Base-by-base conservation (phyloP, 2,888 invertebrate species). In the Acronicta aceris region DNA sequence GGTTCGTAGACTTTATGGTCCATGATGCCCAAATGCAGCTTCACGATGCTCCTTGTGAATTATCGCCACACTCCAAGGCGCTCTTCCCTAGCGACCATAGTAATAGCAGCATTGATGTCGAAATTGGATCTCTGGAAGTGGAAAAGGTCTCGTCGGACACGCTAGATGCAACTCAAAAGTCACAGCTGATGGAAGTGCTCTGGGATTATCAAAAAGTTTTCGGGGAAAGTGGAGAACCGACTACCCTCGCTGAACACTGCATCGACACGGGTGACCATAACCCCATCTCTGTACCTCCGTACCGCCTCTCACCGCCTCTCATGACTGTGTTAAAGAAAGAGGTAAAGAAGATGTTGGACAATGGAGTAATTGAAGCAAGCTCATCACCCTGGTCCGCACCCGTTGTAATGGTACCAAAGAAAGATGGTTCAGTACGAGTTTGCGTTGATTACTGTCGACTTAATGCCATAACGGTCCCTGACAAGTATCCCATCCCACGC, bases 361-460 rank as follows among this genome's bases (percentile, higher is more conserved):
- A 13, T 2, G 38, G 27, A n/a, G 16, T 54, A 27, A 47, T 54
- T 16, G 47, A 47, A 40, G 2, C 46, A 15, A 40, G 54, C 40
- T 25, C 47, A 21, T 54, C 84, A 5, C 79, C 84, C 6, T 88
- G 83, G 84, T 73, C 85, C 0, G 75, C 86, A 4, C 87, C 85
- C 6, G 83, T 85, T 0, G 82, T 88, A 1, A 66, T 88, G 61
- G 81, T 89, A 5, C 82, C 83, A 2, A 90, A 88, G 58, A 82
- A 77, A 52, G 74, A 80, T 56, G 84, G 82, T n/a, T 62, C 50
- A 10, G 42, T 75, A 7, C 62, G 86, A 41, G 60, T 87, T 9
- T 87, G 88, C 59, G 66, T 86, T 5, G 87, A 88, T 46, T 30
- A 47, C n/a, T 27, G 53, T 2, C 16, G 54, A 16, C 47, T 54